Evolutionary conservation across 2,797 vertebrate species (phyloP).

Genomic region (Bradypodion ventrale): DNA sequence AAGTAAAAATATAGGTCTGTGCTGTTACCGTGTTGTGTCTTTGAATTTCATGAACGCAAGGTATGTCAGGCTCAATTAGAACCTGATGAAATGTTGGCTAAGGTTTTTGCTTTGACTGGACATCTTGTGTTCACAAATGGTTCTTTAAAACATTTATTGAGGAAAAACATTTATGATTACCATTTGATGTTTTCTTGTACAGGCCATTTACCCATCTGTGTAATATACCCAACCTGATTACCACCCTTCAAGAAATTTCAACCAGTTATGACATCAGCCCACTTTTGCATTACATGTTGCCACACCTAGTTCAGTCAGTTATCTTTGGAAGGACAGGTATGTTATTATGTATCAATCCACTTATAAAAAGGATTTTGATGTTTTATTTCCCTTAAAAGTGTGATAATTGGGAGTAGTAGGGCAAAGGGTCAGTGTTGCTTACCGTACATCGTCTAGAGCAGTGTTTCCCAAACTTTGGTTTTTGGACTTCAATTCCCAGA

Average conservation of each 20-base stretch:
- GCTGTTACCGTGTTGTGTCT: neutral
- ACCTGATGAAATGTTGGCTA: neutral
- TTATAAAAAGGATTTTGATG: neutral
- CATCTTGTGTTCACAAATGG: neutral
- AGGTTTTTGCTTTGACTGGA: neutral
- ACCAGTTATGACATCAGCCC: slow-evolving; percentile 80
- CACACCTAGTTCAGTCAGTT: slow-evolving; percentile 76
- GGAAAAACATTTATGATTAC: neutral
- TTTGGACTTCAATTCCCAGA: no score
- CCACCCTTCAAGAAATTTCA: slow-evolving; percentile 80
- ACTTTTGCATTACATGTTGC: slow-evolving; percentile 87
- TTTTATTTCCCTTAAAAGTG: neutral
- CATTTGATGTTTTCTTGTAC: slow-evolving; percentile 29
- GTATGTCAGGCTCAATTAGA: neutral
- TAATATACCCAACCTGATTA: slow-evolving; percentile 76
- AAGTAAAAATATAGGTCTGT: neutral
- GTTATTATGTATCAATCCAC: neutral
- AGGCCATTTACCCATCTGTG: slow-evolving; percentile 82
- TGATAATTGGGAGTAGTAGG: neutral
- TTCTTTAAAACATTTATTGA: neutral
- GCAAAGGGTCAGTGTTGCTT: neutral
- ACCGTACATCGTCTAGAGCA: no score
- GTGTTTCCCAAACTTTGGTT: no score
- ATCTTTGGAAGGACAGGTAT: slow-evolving; percentile 69
- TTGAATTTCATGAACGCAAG: neutral